Evolutionary conservation across 2,797 vertebrate genomes (phyloP), one percentile per base, ranked within the genome.

Genomic region (Crypturellus tataupa): DNA sequence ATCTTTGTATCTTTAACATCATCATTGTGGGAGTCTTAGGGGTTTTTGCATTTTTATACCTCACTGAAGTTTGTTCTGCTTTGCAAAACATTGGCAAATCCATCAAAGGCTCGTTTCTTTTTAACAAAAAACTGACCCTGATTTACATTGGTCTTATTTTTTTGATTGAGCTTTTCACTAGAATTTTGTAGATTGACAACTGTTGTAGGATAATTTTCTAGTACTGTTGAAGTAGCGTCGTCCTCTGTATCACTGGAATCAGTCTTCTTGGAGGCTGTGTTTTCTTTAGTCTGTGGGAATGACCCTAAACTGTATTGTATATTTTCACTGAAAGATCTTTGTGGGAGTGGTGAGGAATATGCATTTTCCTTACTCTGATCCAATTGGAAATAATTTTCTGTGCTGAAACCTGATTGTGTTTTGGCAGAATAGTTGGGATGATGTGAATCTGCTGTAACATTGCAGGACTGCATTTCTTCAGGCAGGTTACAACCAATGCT

Each of bases 21-120:
- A 67, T 46, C 14, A 7, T 33, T 17, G 8, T 39, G 60, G 47
- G 37, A 95, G 12, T 9, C 55, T 18, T 39, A 14, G 12, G 9
- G 49, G 51, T 27, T 15, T 23, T 72, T 65, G 14, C 13, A 1
- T 6, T 59, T 58, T 11, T 4, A 6, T n/a, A 16, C 79, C 63
- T 94, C 49, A 93, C 0, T 80, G 37, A 69, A 68, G 33, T 94
- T 53, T 81, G 72, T 64, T 94, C 68, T 90, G 82, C 80, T 93
- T 90, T 96, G 75, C 93, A 92, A 60, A 83, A 96, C 13, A 31
- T 81, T 76, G 59, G 69, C 75, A 75, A 97, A 97, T 67, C 90
- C 92, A 77, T 97, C 95, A 90, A 97, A 97, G 12, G 88, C 96
- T 88, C 77, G 95, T 82, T 78, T 97, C 83, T 93, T 97, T 87